phyloP scores from a whole-genome alignment of 2,888 invertebrate genomes.

The Congeria kusceri region DNA sequence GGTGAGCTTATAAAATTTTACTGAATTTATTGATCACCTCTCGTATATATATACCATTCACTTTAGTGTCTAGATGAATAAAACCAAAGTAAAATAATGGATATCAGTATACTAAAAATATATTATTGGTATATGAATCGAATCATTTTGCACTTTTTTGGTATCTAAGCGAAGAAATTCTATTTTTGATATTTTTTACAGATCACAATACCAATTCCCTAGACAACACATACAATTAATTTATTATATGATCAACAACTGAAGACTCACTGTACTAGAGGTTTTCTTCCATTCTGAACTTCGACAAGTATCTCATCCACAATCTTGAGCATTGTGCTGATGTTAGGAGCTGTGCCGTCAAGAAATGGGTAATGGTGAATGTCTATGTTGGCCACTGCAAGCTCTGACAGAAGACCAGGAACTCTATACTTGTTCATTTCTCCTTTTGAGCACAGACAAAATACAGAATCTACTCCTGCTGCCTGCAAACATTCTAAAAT shows the following conservation, averaged over 20 bases:
- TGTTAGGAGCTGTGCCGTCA: slow-evolving; percentile 73
- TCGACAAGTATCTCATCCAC: slow-evolving; percentile 70
- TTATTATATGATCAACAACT: slow-evolving; percentile 14
- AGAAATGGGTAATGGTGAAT: slow-evolving; percentile 80
- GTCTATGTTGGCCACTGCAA: slow-evolving; percentile 61
- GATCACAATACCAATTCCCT: too few relatives aligned
- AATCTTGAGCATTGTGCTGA: slow-evolving; percentile 70
- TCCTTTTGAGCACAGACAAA: slow-evolving; percentile 78
- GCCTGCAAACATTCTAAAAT: slow-evolving; percentile 68
- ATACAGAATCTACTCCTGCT: slow-evolving; percentile 74
- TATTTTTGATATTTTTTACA: too few relatives aligned
- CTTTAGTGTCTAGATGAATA: too few relatives aligned
- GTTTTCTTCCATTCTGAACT: slow-evolving; percentile 68
- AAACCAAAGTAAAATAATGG: too few relatives aligned
- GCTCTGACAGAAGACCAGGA: slow-evolving; percentile 69
- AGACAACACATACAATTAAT: too few relatives aligned
- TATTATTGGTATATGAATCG: too few relatives aligned
- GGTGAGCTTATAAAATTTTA: too few relatives aligned
- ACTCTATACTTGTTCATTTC: slow-evolving; percentile 80
- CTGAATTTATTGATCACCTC: too few relatives aligned
- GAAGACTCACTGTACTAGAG: slow-evolving; percentile 77
- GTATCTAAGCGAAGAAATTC: too few relatives aligned
- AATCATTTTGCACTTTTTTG: too few relatives aligned
- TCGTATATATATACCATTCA: too few relatives aligned
- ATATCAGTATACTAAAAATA: too few relatives aligned